Conservation (phyloP, 1,140 invertebrate species). For the Idris sp. region DNA sequence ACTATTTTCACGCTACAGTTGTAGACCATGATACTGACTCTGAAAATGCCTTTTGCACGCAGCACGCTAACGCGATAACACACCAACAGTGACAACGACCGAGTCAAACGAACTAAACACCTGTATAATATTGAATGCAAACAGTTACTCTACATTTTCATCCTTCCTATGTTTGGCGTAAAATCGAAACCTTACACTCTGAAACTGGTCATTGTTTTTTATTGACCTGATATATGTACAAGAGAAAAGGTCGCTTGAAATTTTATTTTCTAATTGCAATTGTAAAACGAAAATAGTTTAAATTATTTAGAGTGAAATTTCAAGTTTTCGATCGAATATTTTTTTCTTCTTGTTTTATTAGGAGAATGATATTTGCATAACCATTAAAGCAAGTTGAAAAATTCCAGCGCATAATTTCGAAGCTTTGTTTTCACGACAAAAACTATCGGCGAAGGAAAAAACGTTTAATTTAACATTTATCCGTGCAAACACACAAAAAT, state of each 20-base stretch:
- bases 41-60: conserved; percentile 51
- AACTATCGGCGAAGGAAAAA: conserved; percentile 9
- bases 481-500: conserved; percentile 35
- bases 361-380: no score
- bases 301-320: no score
- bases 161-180: conserved; percentile 23
- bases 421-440: no score
- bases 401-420: no score
- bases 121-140: conserved; percentile 47
- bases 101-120: conserved; percentile 54
- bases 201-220: no score
- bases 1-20: conserved; percentile 62
- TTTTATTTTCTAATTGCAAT: no score
- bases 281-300: no score
- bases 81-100: conserved; percentile 44
- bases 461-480: conserved; percentile 24
- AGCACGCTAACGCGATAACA: conserved; percentile 51
- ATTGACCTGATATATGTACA: no score
- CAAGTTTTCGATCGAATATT: no score
- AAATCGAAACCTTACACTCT: conserved; percentile 45
- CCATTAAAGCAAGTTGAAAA: no score
- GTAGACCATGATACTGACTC: conserved; percentile 37
- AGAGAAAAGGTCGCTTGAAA: no score
- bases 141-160: conserved; percentile 47
- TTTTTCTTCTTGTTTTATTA: no score